Conservation (phyloP, 2,797 vertebrate genomes). For the Smutsia gigantea region DNA sequence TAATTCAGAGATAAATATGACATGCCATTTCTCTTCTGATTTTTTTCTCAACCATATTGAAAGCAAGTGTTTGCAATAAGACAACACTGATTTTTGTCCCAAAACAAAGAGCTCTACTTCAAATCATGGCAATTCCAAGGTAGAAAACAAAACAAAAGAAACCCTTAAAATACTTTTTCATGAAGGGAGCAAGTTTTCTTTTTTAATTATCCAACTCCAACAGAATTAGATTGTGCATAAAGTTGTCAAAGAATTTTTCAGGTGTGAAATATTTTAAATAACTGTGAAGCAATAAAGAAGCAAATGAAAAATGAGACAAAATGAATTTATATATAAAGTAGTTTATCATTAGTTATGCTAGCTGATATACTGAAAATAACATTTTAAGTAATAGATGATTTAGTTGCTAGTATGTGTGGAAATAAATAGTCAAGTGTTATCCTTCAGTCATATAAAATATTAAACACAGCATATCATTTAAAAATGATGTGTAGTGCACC, state of each 20-base stretch:
- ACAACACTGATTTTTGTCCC: slow-evolving; percentile 32
- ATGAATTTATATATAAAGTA: slow-evolving; percentile 68
- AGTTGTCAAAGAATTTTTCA: slow-evolving; percentile 53
- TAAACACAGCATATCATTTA: slow-evolving; percentile 77
- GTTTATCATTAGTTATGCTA: slow-evolving; percentile 72
- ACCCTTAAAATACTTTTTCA: slow-evolving; percentile 29
- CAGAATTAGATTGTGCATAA: slow-evolving; percentile 45
- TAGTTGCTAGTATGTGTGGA: slow-evolving; percentile 48
- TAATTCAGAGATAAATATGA: slow-evolving; percentile 51
- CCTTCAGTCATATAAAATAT: slow-evolving; percentile 69
- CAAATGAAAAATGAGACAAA: slow-evolving; percentile 69
- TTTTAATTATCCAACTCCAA: slow-evolving; percentile 2
- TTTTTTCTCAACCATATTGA: slow-evolving; percentile 37
- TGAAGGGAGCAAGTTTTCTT: slow-evolving; percentile 6
- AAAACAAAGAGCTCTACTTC: neutral
- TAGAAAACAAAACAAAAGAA: neutral
- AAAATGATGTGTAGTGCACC: slow-evolving; percentile 67
- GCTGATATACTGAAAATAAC: slow-evolving; percentile 68
- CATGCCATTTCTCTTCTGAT: neutral
- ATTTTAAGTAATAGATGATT: slow-evolving; percentile 65
- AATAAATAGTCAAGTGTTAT: slow-evolving; percentile 68
- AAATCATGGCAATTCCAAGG: slow-evolving; percentile 23
- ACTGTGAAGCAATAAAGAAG: slow-evolving; percentile 63
- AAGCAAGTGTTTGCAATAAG: slow-evolving; percentile 61
- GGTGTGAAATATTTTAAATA: slow-evolving; percentile 62